Percentiles rank a stretch among this genome's conserved stretches.
Evolutionary conservation across 2,797 vertebrate genomes (phyloP).

Genomic region (Dallia pectoralis): DNA sequence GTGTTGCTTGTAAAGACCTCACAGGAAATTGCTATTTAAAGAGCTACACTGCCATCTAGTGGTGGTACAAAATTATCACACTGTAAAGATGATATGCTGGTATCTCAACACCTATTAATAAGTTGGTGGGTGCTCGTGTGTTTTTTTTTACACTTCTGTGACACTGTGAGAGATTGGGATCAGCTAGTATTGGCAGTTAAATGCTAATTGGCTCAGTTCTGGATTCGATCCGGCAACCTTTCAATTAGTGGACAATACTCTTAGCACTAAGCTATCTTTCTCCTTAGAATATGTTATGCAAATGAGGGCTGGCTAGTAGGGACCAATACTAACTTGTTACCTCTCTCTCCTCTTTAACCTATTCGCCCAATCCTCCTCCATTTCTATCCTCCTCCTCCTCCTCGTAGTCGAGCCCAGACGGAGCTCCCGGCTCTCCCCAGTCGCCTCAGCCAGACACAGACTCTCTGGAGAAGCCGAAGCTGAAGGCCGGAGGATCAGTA

Average conservation of each 20-base stretch:
- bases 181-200: not conserved
- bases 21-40: conserved; percentile 25
- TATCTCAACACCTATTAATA: too few species aligned
- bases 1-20: not conserved
- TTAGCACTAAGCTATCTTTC: too few species aligned
- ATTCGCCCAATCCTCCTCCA: not conserved
- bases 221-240: too few species aligned
- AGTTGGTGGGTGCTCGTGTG: too few species aligned
- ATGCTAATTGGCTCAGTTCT: not conserved
- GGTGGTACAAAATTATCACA: conserved; percentile 18
- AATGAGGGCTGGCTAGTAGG: not conserved
- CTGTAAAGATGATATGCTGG: not conserved
- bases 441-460: conserved; percentile 80
- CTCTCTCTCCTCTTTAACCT: conserved; percentile 12
- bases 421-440: conserved; percentile 81
- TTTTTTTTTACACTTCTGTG: not conserved
- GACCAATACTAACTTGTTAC: not conserved
- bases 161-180: too few species aligned
- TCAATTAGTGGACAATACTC: too few species aligned
- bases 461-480: conserved; percentile 91
- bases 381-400: not conserved
- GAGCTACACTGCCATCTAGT: conserved; percentile 62
- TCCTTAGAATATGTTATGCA: not conserved
- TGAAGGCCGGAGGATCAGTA: conserved; percentile 94
- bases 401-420: conserved; percentile 83